Conservation (phyloP, 2,797 vertebrate species). For the Perodicticus potto region DNA sequence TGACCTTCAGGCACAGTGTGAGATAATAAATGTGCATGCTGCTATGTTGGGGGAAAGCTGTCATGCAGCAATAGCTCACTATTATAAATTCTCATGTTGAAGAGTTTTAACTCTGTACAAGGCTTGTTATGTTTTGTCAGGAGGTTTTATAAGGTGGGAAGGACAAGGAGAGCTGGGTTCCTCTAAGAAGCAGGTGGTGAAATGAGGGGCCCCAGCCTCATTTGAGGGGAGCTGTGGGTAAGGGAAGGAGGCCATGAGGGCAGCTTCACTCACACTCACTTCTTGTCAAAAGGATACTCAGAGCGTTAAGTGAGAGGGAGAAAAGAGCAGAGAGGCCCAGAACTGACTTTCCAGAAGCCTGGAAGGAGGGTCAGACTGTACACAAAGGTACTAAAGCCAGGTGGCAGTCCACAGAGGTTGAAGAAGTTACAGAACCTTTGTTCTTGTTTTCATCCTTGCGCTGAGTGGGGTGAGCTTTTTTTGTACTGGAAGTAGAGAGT, state of each 20-base stretch:
- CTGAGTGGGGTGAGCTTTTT: background rate
- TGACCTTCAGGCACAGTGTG: background rate
- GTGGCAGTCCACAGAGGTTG: accelerated
- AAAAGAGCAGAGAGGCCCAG: background rate
- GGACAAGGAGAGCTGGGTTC: background rate
- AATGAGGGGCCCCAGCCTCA: background rate
- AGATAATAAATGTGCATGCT: background rate
- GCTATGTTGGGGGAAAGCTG: background rate
- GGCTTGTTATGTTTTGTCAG: no score
- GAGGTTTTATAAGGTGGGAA: background rate
- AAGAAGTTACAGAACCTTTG: background rate
- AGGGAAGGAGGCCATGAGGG: background rate
- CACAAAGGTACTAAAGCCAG: background rate
- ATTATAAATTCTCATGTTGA: background rate
- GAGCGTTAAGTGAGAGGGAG: background rate
- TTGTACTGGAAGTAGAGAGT: background rate
- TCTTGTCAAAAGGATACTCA: background rate
- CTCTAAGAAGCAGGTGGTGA: background rate
- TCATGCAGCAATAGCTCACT: background rate
- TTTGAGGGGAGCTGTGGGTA: background rate
- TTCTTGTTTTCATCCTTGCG: background rate
- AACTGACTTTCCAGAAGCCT: background rate
- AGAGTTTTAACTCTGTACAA: background rate
- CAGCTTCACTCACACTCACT: background rate
- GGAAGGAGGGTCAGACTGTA: background rate